Conservation (phyloP, 2,797 vertebrate species). For the Aphelocoma californica region DNA sequence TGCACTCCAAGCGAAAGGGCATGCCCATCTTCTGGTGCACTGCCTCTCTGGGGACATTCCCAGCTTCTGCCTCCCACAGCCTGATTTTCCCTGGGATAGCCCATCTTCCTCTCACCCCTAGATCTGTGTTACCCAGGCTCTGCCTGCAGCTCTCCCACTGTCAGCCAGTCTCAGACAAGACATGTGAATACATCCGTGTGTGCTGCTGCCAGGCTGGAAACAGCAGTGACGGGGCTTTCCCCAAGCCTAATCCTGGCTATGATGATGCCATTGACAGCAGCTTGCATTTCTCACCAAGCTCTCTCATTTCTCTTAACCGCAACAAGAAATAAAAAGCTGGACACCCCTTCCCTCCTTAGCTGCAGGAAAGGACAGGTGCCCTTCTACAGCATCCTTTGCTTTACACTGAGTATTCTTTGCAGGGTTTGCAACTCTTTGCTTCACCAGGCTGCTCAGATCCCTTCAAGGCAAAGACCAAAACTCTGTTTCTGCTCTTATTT, state of each 20-base stretch:
- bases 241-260: background rate
- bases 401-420: background rate
- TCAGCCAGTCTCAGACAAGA: background rate
- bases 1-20: fast-evolving
- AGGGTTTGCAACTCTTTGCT: background rate
- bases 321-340: background rate
- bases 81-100: background rate
- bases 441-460: background rate
- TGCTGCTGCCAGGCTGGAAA: background rate
- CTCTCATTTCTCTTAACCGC: background rate
- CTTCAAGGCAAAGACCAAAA: slow-evolving; percentile 41
- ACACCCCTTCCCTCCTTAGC: background rate
- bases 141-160: background rate
- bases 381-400: background rate
- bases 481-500: slow-evolving; percentile 44
- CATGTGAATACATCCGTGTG: fast-evolving
- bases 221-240: background rate
- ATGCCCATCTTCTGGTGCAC: background rate
- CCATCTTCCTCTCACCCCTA: background rate
- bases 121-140: background rate
- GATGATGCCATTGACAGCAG: background rate
- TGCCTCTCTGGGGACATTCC: background rate
- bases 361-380: background rate
- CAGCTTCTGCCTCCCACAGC: background rate
- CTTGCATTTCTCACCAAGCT: background rate